Evolutionary conservation across 2,888 invertebrate genomes (phyloP).

Genomic region (Hetaerina titia): DNA sequence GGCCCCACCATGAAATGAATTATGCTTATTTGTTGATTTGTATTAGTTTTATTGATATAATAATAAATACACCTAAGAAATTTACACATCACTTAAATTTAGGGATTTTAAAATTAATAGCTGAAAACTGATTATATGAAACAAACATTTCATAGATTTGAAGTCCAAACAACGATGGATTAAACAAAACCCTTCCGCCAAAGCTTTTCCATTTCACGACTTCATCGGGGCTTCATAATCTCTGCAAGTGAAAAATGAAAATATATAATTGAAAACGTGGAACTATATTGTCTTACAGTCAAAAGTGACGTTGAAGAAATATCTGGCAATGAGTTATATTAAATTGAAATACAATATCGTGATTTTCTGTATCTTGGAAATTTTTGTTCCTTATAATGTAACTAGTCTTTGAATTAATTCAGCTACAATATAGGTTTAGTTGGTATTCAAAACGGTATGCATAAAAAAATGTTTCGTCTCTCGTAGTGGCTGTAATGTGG

Average conservation of each 20-base stretch:
- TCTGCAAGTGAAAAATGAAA: neutral
- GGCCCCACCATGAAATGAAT: neutral
- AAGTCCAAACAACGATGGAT: neutral
- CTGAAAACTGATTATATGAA: neutral
- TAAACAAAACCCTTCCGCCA: neutral
- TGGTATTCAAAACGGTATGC: too few relatives aligned
- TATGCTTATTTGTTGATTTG: neutral
- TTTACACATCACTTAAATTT: conserved; percentile 53
- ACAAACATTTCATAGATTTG: neutral
- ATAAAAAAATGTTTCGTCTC: too few relatives aligned
- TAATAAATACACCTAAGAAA: neutral
- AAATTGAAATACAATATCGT: neutral
- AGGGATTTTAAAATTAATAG: neutral
- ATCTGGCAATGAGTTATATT: too few relatives aligned
- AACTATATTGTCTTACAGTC: neutral
- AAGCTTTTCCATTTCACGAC: neutral
- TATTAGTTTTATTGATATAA: conserved; percentile 5
- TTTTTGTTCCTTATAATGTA: too few relatives aligned
- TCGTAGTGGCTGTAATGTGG: too few relatives aligned
- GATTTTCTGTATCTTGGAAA: neutral
- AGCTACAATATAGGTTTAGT: too few relatives aligned
- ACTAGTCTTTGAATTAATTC: too few relatives aligned
- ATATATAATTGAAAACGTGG: neutral
- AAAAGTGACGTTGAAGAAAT: too few relatives aligned
- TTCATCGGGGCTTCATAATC: neutral